Base-by-base conservation (phyloP, 2,113 vertebrate species). In the Istiophorus platypterus region DNA sequence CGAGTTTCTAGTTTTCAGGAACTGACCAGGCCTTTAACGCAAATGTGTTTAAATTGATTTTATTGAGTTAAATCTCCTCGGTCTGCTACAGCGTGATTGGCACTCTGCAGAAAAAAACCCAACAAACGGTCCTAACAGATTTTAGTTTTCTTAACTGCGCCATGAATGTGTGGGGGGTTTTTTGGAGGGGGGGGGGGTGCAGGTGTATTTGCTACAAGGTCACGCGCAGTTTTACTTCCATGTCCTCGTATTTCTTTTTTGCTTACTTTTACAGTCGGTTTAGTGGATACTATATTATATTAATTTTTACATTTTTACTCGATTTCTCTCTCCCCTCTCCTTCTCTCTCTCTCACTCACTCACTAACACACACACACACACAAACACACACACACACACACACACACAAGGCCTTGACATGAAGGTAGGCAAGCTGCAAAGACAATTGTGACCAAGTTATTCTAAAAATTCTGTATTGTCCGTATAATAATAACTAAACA, bases 131-230 rank as follows among this genome's bases (percentile, higher is more conserved):
- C 24, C 10, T 42, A 18, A 54, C 56, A 6, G 0, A n/a, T 24
- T 37, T 26, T 7, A 14, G 8, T 26, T 72, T 57, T 24, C 18
- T 26, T 5, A 4, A 45, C 39, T 69, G 37, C 37, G 49, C 27
- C 24, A 47, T n/a, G 18, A 14, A 0, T 5, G 45, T 14, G 26
- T 26, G 27, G 26, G 0, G 27, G 26, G 0, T 26, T 65, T 58
- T 65, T 69, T 22, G 13, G n/a, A n/a, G n/a, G n/a, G n/a, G n/a
- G n/a, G n/a, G n/a, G n/a, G 45, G 6, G 58, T 34, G 45, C 57
- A 88, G 63, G 73, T 81, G 59, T 24, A 31, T 62, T 64, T 66
- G 39, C n/a, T 29, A 26, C 54, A 47, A 31, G 9, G 51, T 78
- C 56, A 72, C 17, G 27, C 42, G n/a, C 29, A 31, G n/a, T n/a